phyloP scores from a whole-genome alignment of 2,888 invertebrate genomes.

The Chymomyza caudatula region DNA sequence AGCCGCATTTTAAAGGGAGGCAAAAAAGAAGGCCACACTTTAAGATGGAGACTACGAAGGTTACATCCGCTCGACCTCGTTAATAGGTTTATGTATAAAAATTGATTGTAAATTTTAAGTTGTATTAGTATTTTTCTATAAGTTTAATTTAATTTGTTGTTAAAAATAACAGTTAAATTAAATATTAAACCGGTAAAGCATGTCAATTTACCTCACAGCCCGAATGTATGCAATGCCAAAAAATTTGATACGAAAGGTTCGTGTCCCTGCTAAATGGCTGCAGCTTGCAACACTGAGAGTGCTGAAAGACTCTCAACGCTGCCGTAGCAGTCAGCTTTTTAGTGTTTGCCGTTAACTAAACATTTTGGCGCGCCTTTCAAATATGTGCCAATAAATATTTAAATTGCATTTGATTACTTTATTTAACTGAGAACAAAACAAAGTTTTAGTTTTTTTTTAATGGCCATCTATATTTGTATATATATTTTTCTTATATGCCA shows the following conservation, averaged over 20 bases:
- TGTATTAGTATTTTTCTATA: too few relatives aligned
- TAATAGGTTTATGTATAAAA: too few relatives aligned
- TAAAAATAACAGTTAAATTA: neutral
- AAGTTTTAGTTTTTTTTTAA: neutral
- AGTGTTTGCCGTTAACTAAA: neutral
- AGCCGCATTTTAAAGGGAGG: too few relatives aligned
- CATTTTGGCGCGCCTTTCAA: constrained; percentile 1
- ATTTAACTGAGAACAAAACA: neutral
- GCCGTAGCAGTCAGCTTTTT: neutral
- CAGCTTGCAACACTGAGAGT: neutral
- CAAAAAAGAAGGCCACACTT: too few relatives aligned
- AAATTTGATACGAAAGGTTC: neutral
- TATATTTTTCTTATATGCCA: constrained; percentile 43
- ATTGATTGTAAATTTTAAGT: too few relatives aligned
- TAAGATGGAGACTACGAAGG: too few relatives aligned
- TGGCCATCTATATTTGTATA: constrained; percentile 42
- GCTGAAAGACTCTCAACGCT: neutral
- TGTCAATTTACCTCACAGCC: too few relatives aligned
- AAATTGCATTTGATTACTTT: constrained; percentile 16
- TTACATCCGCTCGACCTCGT: too few relatives aligned
- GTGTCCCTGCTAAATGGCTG: neutral
- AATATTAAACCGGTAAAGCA: too few relatives aligned
- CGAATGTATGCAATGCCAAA: constrained; percentile 5
- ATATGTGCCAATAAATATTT: neutral
- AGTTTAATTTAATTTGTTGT: too few relatives aligned